Evolutionary conservation across 2,888 invertebrate species (phyloP).

Genomic region (Stenodema calcarata): DNA sequence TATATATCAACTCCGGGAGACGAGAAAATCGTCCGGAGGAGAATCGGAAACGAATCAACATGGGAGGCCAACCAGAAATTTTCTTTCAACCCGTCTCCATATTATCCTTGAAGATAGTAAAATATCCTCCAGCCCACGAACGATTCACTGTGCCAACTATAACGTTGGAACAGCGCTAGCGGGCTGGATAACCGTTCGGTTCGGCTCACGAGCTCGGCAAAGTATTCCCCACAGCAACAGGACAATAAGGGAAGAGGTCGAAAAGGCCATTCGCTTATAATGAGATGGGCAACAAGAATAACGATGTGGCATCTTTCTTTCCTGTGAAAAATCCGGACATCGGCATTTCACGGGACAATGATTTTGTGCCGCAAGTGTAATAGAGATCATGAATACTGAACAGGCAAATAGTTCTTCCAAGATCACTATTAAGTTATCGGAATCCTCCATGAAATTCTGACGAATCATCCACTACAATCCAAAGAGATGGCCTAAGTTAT

Average conservation of each 20-base stretch:
- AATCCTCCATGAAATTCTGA: no score
- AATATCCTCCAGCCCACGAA: not conserved
- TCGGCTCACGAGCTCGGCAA: not conserved
- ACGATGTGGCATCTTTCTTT: no score
- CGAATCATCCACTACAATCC: no score
- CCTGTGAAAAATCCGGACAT: no score
- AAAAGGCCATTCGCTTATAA: not conserved
- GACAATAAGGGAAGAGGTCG: not conserved
- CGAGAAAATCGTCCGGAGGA: not conserved
- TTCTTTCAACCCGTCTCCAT: not conserved
- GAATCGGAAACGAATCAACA: not conserved
- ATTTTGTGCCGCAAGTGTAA: no score
- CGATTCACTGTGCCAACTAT: not conserved
- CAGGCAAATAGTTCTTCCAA: no score
- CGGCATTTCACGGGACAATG: no score
- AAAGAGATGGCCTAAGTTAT: no score
- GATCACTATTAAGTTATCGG: no score
- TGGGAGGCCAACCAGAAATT: not conserved
- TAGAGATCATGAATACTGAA: no score
- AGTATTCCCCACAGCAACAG: not conserved
- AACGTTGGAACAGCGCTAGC: not conserved
- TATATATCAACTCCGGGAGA: not conserved
- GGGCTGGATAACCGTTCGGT: constrained; percentile 10
- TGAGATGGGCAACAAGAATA: no score
- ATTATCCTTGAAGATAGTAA: not conserved